Evolutionary conservation across 2,113 vertebrate species (phyloP), one percentile per base, ranked within the genome.

Genomic region (Mesoclemmys tuberculata): DNA sequence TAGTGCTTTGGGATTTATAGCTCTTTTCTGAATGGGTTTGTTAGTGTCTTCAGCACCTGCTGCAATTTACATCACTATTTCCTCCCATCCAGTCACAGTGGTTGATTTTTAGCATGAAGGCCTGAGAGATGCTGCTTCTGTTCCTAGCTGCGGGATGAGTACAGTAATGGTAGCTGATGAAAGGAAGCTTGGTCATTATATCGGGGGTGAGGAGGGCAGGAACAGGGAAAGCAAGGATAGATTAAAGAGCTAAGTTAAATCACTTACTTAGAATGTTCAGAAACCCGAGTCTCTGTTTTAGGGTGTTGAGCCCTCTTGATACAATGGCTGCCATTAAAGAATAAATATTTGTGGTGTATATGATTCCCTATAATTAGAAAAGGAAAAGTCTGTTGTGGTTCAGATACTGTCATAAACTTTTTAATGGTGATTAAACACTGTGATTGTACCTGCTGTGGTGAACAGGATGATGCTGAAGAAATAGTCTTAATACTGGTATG

Each of bases 21-120:
- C 71, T 78, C 26, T 88, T 80, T 89, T 18, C 82, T 35, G 54
- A 21, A 1, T 1, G 11, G 38, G 90, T n/a, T n/a, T 83, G 35
- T 49, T 35, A 3, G 16, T 0, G 2, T 51, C 44, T 52, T 52
- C 1, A 1, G 52, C 13, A 48, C 5, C 0, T 0, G 10, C 38
- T 80, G 35, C 1, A 0, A 9, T 68, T 19, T 77, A 3, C 31
- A 35, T 80, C 14, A 41, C 13, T 56, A 54, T 41, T 27, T 24
- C 16, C 64, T 35, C 22, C 71, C 71, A 11, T 4, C 4, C 6
- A 26, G 29, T 22, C 61, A 35, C 0, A 0, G 81, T 3, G 52
- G 38, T 49, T 2, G 8, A 24, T 84, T 85, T n/a, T 48, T 4
- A 0, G 19, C 13, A n/a, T 24, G 88, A 75, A 84, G 31, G 13